Base-by-base conservation (phyloP, 23 tunicate genomes). In the Styela plicata region DNA sequence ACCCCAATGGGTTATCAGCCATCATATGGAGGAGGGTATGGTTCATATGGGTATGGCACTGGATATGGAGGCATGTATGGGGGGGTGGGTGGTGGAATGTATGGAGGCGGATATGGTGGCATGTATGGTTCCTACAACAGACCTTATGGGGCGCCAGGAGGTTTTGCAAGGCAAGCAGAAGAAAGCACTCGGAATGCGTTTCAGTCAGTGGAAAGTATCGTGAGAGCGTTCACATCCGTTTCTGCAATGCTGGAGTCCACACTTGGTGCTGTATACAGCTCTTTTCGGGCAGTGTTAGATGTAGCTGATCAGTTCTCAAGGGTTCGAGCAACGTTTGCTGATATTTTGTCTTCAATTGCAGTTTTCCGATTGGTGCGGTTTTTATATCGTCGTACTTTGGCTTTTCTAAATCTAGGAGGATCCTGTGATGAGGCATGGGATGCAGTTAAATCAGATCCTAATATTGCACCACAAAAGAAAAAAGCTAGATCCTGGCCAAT, bases 191-290 rank as follows among this genome's bases (percentile, higher is more conserved):
- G 97, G 31, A 87, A 86, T 36, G 97, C 97, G 20, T 91, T 91
- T 63, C 97, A 91, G 52, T 91, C 97, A 1, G 97, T 91, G 27
- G 97, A 91, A 52, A 85, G 90, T 86, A 86, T 91, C 25, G 97
- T 91, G 24, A 65, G 97, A 30, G 97, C 97, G 0, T 91, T 91
- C 83, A 82, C 97, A 19, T 91, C 97, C 31, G 97, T 91, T 2
- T 91, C 97, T 3, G 86, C 90, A 24, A 91, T 91, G 97, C 63
- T 91, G 66, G 97, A 91, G 65, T 91, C 97, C 20, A 91, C 97
- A 69, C 70, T 91, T 1, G 97, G 97, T 1, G 97, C 97, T 25
- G 97, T 91, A 0, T 91, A 91, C 82, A 91, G 97, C 65, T 91
- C 97, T n/a, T 91, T 91, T 57, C 87, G 97, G 28, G 97, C 97